phyloP scores from a whole-genome alignment of 2,888 invertebrate species.

The Erannis defoliaria region DNA sequence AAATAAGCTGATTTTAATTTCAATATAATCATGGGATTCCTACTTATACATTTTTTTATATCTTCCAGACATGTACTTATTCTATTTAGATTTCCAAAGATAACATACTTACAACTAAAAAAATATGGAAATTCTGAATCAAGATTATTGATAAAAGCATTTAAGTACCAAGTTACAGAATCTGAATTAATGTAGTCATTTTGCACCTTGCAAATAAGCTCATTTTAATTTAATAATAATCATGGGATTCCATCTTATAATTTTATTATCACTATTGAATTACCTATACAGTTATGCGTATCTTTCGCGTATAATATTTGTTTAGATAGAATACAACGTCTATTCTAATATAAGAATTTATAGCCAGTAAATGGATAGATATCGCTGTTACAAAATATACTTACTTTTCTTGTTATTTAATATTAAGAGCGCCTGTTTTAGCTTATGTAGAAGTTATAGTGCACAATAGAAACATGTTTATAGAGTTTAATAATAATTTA shows the following conservation, averaged over 20 bases:
- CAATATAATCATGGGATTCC: too few species aligned
- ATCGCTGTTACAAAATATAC: not conserved
- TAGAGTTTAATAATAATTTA: not conserved
- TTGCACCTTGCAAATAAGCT: too few species aligned
- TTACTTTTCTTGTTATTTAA: conserved; percentile 29
- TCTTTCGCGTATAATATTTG: conserved; percentile 6
- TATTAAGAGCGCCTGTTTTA: conserved; percentile 25
- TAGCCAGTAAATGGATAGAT: not conserved
- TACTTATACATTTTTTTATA: too few species aligned
- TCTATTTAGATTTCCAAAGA: not conserved
- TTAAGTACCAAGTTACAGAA: too few species aligned
- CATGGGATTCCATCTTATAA: too few species aligned
- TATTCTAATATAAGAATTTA: not conserved
- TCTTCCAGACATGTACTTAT: conserved; percentile 23
- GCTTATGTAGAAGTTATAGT: conserved; percentile 25
- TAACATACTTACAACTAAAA: not conserved
- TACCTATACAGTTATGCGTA: too few species aligned
- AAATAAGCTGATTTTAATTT: too few species aligned
- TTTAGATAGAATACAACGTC: not conserved
- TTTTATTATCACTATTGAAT: too few species aligned
- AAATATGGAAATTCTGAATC: not conserved
- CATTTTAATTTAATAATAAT: too few species aligned
- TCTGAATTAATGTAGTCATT: too few species aligned
- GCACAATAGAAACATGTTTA: conserved; percentile 21
- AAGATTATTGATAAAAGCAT: not conserved